These are phyloP conservation scores for Lepidurus couesii DNA, from an alignment of 1,140 invertebrate species.

Conservation along the genomic window DNA sequence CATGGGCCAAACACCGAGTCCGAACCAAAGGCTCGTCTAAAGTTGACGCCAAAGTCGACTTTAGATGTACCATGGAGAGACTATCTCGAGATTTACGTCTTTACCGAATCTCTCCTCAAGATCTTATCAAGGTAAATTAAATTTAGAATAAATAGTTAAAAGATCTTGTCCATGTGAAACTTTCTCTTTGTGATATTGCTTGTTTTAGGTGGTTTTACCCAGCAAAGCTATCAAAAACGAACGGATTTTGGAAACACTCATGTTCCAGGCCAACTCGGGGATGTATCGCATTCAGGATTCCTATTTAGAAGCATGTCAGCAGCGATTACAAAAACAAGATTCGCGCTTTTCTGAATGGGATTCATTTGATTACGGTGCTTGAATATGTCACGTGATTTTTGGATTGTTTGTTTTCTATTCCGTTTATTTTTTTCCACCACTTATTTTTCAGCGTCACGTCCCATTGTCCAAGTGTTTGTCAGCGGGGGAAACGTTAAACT, in stretches of 20 bases:
- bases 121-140: constrained; percentile 69
- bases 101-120: constrained; percentile 84
- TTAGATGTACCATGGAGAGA: constrained; percentile 85
- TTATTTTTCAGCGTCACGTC: not conserved
- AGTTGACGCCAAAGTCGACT: constrained; percentile 77
- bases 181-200: constrained; percentile 24
- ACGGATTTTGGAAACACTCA: constrained; percentile 81
- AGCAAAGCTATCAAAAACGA: constrained; percentile 91
- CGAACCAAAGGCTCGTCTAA: constrained; percentile 62
- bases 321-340: constrained; percentile 78
- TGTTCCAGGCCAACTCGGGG: constrained; percentile 86
- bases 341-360: constrained; percentile 72
- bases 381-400: constrained; percentile 14
- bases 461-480: not conserved
- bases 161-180: not conserved
- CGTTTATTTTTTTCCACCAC: not conserved
- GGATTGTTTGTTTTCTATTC: not conserved
- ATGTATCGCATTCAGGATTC: constrained; percentile 86
- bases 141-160: not conserved
- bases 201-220: constrained; percentile 71
- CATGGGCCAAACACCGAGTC: constrained; percentile 79
- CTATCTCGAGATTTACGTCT: constrained; percentile 81
- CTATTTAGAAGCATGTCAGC: constrained; percentile 78
- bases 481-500: too few species aligned
- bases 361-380: constrained; percentile 65